Evolutionary conservation across 2,888 invertebrate species (phyloP), one percentile per base, ranked within the genome.

Genomic region (Rhamnusium bicolor): DNA sequence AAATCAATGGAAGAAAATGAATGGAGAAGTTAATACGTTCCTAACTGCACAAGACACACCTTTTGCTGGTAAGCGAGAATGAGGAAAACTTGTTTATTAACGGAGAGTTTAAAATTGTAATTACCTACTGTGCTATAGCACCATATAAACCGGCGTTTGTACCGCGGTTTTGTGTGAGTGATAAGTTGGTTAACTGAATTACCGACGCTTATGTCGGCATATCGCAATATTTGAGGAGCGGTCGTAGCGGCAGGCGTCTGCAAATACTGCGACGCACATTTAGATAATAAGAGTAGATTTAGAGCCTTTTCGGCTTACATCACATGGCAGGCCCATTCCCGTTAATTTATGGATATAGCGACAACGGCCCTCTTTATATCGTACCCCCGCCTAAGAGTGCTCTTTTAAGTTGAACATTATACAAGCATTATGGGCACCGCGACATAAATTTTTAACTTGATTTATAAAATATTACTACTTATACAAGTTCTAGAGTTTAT

Each of bases 221-320:
- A 73, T 70, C 66, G 77, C 79, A 76, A 78, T 80, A 78, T 80
- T 80, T 81, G 80, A 76, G 75, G 63, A 79, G 78, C 74, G 75
- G 78, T 72, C 65, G 73, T 75, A 73, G 74, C 72, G 76, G 75
- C 66, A 49, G 63, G 62, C 83, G 84, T 86, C 85, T 86, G 85
- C 86, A 86, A 86, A 86, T 87, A 86, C 85, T 85, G 84, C 82
- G 84, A 83, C 85, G 84, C 85, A 85, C 86, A 86, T 87, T 86
- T 87, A 87, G 87, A 87, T 87, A 87, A 86, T 86, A 86, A 85
- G 85, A 85, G 85, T 84, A 85, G 86, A 86, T 87, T 86, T 86
- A 86, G 84, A 82, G 86, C 86, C 83, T 85, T 86, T 85, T 86
- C 85, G 86, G 85, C 84, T 85, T 85, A 85, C 84, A 74, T 86